These are phyloP conservation scores for Antedon mediterranea DNA, from an alignment of 53 echinoderm and acorn worm genomes.

Conservation along the genomic window DNA sequence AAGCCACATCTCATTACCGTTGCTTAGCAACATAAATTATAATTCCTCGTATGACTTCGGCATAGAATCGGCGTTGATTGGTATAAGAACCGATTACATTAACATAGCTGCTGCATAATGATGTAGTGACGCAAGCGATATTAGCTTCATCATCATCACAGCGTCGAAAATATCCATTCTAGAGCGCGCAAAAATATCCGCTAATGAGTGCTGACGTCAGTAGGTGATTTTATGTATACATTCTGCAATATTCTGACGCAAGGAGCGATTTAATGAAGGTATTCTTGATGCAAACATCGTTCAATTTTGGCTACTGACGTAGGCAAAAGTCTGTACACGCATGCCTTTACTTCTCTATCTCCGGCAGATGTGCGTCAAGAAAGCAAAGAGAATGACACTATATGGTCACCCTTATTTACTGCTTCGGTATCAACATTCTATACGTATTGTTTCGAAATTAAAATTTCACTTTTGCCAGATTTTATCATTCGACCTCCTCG, in stretches of 20 bases:
- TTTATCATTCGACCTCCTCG: not conserved
- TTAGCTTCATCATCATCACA: not conserved
- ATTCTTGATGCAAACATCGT: not conserved
- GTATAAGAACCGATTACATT: not conserved
- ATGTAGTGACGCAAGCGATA: not conserved
- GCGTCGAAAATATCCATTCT: not conserved
- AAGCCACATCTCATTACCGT: not conserved
- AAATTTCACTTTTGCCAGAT: not conserved
- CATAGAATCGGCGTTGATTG: not conserved
- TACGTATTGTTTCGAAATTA: conserved; percentile 1
- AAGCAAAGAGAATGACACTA: not conserved
- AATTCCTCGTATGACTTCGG: not conserved
- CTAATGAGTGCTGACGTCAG: not conserved
- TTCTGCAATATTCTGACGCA: not conserved
- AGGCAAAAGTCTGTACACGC: not conserved
- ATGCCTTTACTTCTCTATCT: not conserved
- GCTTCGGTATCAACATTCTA: not conserved
- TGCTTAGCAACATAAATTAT: not conserved
- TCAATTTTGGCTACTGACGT: not conserved
- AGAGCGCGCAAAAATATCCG: not conserved
- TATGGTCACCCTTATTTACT: not conserved
- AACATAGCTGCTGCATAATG: not conserved
- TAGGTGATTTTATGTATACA: not conserved
- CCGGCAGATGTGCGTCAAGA: not conserved
- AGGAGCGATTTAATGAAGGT: not conserved